These are phyloP conservation scores for Nilaparvata lugens DNA, from an alignment of 1,140 invertebrate species.

Conservation along the genomic window DNA sequence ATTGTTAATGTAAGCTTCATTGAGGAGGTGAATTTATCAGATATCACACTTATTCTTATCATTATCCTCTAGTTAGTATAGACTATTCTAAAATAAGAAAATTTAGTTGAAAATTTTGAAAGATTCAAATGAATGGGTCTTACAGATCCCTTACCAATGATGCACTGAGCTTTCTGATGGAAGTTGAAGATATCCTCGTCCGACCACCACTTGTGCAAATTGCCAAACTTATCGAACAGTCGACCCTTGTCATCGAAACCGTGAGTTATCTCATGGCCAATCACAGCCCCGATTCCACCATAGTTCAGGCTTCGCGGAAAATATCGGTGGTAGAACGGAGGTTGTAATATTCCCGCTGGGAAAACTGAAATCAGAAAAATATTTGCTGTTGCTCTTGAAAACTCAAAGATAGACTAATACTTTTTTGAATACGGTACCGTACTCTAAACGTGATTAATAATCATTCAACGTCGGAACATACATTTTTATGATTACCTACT, in stretches of 20 bases:
- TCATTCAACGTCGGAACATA: too few species aligned
- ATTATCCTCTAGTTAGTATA: background rate
- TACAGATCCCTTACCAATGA: conserved; percentile 56
- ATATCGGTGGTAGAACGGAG: conserved; percentile 77
- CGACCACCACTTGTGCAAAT: conserved; percentile 71
- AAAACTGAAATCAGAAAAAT: conserved; percentile 52
- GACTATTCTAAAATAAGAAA: background rate
- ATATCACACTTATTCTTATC: background rate
- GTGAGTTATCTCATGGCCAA: conserved; percentile 61
- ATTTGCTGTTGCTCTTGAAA: too few species aligned
- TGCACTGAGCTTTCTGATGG: conserved; percentile 63
- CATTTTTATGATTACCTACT: too few species aligned
- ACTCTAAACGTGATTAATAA: too few species aligned
- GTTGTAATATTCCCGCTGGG: conserved; percentile 85
- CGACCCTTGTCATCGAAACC: conserved; percentile 59
- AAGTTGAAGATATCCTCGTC: conserved; percentile 49
- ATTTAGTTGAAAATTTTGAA: background rate
- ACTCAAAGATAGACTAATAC: too few species aligned
- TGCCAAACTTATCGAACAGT: conserved; percentile 57
- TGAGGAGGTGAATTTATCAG: background rate
- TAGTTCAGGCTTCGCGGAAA: conserved; percentile 74
- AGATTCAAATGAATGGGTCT: background rate
- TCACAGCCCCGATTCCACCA: conserved; percentile 60
- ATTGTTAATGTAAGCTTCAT: too few species aligned
- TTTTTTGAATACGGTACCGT: too few species aligned